These are phyloP conservation scores for Jordanella pulchra DNA, from an alignment of 2,797 vertebrate genomes.

Conservation along the genomic window DNA sequence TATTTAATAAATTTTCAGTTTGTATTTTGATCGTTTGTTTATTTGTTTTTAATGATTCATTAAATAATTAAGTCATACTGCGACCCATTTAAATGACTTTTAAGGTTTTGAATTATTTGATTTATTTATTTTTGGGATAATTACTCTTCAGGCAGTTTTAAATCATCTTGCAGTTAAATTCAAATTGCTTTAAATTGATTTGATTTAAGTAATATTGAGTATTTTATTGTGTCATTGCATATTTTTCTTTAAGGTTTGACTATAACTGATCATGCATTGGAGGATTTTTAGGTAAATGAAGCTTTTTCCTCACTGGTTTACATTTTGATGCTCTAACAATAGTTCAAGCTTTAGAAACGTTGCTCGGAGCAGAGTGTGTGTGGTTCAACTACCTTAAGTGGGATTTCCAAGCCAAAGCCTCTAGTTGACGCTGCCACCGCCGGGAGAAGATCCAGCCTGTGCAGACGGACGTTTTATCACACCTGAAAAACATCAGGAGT, in stretches of 20 bases:
- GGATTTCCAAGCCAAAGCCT: constrained; percentile 39
- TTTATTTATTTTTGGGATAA: background rate
- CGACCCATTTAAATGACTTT: background rate
- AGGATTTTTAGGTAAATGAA: constrained; percentile 27
- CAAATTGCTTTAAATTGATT: background rate
- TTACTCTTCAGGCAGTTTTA: background rate
- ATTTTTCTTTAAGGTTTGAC: background rate
- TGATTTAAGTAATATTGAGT: background rate
- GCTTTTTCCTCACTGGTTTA: constrained; percentile 17
- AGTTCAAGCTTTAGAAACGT: constrained; percentile 34
- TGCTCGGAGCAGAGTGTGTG: constrained; percentile 20
- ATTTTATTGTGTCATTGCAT: background rate
- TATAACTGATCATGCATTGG: background rate
- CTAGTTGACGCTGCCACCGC: constrained; percentile 28
- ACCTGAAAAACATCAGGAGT: constrained; percentile 8
- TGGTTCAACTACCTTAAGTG: constrained; percentile 12
- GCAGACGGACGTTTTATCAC: background rate
- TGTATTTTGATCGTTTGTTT: background rate
- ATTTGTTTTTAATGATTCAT: background rate
- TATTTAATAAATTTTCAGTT: background rate
- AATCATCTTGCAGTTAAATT: background rate
- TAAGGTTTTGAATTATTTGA: background rate
- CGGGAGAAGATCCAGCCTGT: constrained; percentile 26
- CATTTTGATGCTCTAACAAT: constrained; percentile 30
- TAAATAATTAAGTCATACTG: background rate